Evolutionary conservation across 1,140 invertebrate genomes (phyloP), one percentile per base, ranked within the genome.

Genomic region (Glossosoma conforme): DNA sequence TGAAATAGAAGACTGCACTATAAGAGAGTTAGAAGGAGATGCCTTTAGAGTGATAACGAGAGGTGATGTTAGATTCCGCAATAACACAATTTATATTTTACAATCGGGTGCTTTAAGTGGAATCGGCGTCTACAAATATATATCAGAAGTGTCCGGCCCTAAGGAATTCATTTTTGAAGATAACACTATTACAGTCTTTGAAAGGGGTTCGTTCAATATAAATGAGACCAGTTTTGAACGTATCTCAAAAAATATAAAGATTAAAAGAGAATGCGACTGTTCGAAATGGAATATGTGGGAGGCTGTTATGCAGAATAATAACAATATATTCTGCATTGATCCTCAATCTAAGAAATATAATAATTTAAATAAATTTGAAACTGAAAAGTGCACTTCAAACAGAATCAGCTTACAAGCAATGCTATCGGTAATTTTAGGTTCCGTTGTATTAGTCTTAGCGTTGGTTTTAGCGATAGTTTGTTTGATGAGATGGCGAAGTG

Each of bases 31-130:
- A 20, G 79, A 85, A 42, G 74, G 79, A 14, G 81, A 84, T 53
- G 77, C 79, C 1, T 85, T 86, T 59, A 76, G 78, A 53, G 70
- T 86, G 13, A 70, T 62, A 4, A 76, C 78, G 0, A 67, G 69
- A n/a, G 83, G 83, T 0, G 68, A 77, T 1, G 78, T 86, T 1
- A 73, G 79, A 2, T 78, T 88, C 37, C 77, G 78, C 51, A 81
- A 85, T 62, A 87, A 87, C 63, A 72, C 68, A 5, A 77, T 88
- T 37, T 67, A 64, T 0, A 69, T 66, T 9, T 48, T 84, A 0
- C 68, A 72, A 11, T 65, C 76, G 11, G 81, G 80, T 2, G 80
- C 83, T 11, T 84, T 86, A 54, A 61, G 74, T 0, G 79, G 77
- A 0, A 78, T 87, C 6, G 70, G 67, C 10, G 72, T 77, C 0